Percentiles rank a stretch among this genome's conserved stretches.
Evolutionary conservation across 1,140 invertebrate genomes (phyloP).

Genomic region (Lepidurus packardi): DNA sequence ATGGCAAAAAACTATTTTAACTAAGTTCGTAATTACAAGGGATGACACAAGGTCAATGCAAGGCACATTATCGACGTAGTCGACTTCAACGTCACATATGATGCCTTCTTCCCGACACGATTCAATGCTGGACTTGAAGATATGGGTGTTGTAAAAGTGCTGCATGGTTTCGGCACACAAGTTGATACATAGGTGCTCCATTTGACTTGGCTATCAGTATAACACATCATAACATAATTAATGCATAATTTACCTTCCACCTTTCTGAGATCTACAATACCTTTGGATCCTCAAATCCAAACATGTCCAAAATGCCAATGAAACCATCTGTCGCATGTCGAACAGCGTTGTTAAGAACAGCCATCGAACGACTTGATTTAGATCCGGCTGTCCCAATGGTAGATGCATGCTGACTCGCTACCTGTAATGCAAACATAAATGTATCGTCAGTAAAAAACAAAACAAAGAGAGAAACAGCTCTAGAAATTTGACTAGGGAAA

Average conservation of each 20-base stretch:
- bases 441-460: not conserved
- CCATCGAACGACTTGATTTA: slow-evolving; percentile 71
- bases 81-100: slow-evolving; percentile 80
- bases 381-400: slow-evolving; percentile 77
- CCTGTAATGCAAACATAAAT: slow-evolving; percentile 39
- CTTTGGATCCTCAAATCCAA: slow-evolving; percentile 87
- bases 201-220: slow-evolving; percentile 61
- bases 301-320: slow-evolving; percentile 92
- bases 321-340: slow-evolving; percentile 90
- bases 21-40: slow-evolving; percentile 53
- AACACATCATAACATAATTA: slow-evolving; percentile 24
- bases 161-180: slow-evolving; percentile 95
- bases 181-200: slow-evolving; percentile 92
- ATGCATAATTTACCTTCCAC: not conserved
- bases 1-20: not conserved
- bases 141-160: slow-evolving; percentile 94
- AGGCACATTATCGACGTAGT: slow-evolving; percentile 91
- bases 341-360: slow-evolving; percentile 82
- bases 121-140: slow-evolving; percentile 90
- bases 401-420: slow-evolving; percentile 77
- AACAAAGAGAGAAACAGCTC: not conserved
- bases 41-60: slow-evolving; percentile 93
- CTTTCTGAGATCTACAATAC: slow-evolving; percentile 39
- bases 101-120: slow-evolving; percentile 90
- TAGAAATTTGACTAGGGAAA: not conserved